Conservation (phyloP, 2,797 vertebrate species). For the Intellagama lesueurii region DNA sequence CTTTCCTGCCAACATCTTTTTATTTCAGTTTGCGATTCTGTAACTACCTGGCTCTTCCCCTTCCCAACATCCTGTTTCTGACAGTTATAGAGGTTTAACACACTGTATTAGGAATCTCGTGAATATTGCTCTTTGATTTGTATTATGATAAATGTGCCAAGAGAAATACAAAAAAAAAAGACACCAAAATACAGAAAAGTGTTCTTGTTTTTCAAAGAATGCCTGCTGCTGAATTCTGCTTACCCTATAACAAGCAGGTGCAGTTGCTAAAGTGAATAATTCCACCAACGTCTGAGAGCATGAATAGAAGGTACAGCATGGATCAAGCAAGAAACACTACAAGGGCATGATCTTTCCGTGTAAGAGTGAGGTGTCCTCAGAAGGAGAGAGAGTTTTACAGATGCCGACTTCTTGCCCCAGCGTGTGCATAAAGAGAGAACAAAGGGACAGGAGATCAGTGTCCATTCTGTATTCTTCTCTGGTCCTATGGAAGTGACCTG, state of each 20-base stretch:
- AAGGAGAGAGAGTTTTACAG: too few species aligned
- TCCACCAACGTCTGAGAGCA: accelerated
- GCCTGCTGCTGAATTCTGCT: constrained; percentile 65
- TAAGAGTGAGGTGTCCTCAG: too few species aligned
- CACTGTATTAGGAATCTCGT: constrained; percentile 74
- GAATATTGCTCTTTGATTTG: constrained; percentile 80
- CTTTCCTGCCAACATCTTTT: constrained; percentile 52
- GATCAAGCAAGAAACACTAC: background rate
- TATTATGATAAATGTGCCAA: constrained; percentile 72
- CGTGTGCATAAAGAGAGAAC: background rate
- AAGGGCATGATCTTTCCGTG: background rate
- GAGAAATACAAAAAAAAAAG: constrained; percentile 27
- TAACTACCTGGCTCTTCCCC: constrained; percentile 65
- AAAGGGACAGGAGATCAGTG: background rate
- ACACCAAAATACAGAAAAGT: background rate
- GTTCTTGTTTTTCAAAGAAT: constrained; percentile 44
- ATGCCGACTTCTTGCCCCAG: background rate
- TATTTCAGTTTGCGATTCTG: constrained; percentile 62
- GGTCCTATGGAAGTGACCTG: background rate
- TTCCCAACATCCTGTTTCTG: constrained; percentile 71
- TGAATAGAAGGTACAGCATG: background rate
- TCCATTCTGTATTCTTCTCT: background rate
- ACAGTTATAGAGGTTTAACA: constrained; percentile 76
- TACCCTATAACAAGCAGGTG: constrained; percentile 49
- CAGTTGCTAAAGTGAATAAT: constrained; percentile 9